Evolutionary conservation across 2,113 vertebrate species (phyloP).

Genomic region (Apodemus speciosus): DNA sequence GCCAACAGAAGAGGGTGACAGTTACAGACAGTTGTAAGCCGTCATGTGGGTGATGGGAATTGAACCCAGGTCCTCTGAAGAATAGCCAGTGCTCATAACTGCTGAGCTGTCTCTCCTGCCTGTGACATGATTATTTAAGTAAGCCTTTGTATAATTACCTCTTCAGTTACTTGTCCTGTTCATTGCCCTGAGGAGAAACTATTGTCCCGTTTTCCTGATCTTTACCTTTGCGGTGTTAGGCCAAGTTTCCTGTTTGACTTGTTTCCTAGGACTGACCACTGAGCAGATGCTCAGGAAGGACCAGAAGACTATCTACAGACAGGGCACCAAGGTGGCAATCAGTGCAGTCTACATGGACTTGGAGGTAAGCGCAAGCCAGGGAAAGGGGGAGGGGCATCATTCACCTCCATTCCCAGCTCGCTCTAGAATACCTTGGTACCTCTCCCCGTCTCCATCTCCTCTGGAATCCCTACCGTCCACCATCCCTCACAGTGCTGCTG

Average conservation of each 20-base stretch:
- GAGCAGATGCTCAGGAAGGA: constrained; percentile 96
- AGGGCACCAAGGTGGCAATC: constrained; percentile 83
- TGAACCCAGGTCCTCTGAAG: not conserved
- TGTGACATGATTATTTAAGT: not conserved
- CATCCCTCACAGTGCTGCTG: not conserved
- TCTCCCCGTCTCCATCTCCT: rapidly evolving
- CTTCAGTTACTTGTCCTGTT: not conserved
- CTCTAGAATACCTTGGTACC: not conserved
- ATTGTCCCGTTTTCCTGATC: not conserved
- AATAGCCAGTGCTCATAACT: not conserved
- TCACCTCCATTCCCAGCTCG: not conserved
- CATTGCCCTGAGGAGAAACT: not conserved
- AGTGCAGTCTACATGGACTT: constrained; percentile 91
- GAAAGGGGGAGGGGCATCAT: not conserved
- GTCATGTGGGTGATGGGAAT: not conserved
- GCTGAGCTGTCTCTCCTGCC: not conserved
- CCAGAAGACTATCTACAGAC: constrained; percentile 88
- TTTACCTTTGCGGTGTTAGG: not conserved
- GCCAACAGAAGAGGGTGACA: not conserved
- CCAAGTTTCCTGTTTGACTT: not conserved
- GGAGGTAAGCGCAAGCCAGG: constrained; percentile 83
- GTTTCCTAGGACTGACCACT: constrained; percentile 88
- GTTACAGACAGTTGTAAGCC: not conserved
- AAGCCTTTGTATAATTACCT: not conserved
- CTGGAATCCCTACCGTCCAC: not conserved